Evolutionary conservation across 2,797 vertebrate species (phyloP).

Genomic region (Hafferia zeledoni): DNA sequence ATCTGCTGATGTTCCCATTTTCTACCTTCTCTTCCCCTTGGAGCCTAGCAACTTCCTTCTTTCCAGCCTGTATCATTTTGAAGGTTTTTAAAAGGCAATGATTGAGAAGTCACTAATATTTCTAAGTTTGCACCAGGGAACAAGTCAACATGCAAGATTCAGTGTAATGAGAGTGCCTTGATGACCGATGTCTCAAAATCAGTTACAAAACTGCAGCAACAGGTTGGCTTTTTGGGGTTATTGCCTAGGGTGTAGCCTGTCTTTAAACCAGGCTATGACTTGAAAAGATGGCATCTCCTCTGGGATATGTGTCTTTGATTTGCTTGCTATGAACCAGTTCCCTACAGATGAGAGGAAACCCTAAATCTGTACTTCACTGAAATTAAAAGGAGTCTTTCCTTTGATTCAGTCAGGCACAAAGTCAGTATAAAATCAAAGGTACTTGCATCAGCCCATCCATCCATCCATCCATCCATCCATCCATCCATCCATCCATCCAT

Average conservation of each 20-base stretch:
- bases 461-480: background rate
- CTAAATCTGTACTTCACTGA: background rate
- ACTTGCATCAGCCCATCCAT: background rate
- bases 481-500: background rate
- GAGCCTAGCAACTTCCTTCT: background rate
- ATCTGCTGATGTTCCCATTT: background rate
- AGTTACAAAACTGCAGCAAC: background rate
- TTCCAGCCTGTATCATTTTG: background rate
- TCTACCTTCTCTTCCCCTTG: background rate
- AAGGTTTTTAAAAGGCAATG: background rate
- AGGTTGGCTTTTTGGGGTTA: background rate
- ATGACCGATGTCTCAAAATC: background rate
- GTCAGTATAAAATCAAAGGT: background rate
- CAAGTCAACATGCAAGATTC: background rate
- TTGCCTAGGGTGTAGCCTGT: accelerated
- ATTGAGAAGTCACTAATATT: background rate
- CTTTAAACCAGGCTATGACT: background rate
- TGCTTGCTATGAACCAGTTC: background rate
- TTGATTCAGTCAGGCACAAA: background rate
- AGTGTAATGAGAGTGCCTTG: background rate
- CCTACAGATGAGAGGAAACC: background rate
- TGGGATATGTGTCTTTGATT: background rate
- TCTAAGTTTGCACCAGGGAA: background rate
- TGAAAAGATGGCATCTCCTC: background rate
- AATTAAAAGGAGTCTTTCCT: background rate